Evolutionary conservation across 2,797 vertebrate species (phyloP), one percentile per base, ranked within the genome.

Genomic region (Acipenser ruthenus): DNA sequence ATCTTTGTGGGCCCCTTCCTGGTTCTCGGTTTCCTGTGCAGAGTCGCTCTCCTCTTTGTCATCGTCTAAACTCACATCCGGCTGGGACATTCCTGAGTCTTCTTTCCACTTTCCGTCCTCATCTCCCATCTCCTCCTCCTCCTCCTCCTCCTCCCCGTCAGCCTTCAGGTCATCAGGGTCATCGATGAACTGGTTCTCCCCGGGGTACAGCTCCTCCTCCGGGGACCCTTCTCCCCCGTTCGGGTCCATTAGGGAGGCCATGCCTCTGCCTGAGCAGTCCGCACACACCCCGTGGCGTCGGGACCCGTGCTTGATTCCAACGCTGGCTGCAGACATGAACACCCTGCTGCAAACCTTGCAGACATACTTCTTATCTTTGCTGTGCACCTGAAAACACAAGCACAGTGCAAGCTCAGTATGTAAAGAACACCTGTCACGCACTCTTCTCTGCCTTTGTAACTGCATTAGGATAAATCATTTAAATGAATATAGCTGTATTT

Each of bases 301-400:
- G 0, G 96, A 98, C 76, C 96, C 96, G 0, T 99, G 96, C 76
- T 95, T 96, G 78, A 99, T 99, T 12, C 96, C 96, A 69, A 99
- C 96, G 7, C 96, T 99, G 80, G 96, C 96, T 0, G 96, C 96
- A 0, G 96, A 98, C 94, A 97, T 94, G 83, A 99, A 99, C 71
- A 97, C 96, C 0, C 96, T 85, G 80, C 92, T 97, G 88, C 96
- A 99, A 59, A 98, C 93, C 77, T 99, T 99, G 78, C 96, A 99
- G 53, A 98, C 95, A 0, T 99, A 99, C 73, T 99, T 99, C 81
- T 99, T 99, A 72, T 99, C 96, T 81, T 99, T 99, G 84, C 95
- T 99, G 92, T 98, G 96, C 8, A 98, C 96, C 96, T 98, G 84
- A 52, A 60, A 62, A 65, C 8, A 66, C 63, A 12, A 8, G 51